phyloP scores from a whole-genome alignment of 2,797 vertebrate genomes.

The Lates japonicus region DNA sequence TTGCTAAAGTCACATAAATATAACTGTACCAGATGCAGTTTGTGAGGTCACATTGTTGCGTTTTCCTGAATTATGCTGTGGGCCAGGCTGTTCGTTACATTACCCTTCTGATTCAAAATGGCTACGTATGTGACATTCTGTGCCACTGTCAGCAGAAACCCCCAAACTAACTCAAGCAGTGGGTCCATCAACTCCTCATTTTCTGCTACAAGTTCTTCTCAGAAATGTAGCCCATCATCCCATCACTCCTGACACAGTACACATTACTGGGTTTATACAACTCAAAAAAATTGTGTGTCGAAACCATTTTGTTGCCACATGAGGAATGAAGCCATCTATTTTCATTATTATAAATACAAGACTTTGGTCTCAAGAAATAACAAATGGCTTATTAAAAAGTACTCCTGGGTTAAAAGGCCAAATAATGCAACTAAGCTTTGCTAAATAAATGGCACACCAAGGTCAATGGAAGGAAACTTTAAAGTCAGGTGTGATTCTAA shows the following conservation, averaged over 20 bases:
- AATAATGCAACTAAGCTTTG: constrained; percentile 44
- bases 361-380: constrained; percentile 40
- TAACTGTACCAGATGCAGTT: constrained; percentile 25
- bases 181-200: constrained; percentile 1
- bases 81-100: constrained; percentile 4
- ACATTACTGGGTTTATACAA: neutral
- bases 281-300: neutral
- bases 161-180: constrained; percentile 11
- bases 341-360: constrained; percentile 1
- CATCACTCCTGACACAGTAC: constrained; percentile 1
- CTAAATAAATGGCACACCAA: constrained; percentile 52
- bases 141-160: constrained; percentile 45
- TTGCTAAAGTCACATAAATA: neutral
- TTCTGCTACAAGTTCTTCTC: neutral
- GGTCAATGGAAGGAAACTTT: constrained; percentile 58
- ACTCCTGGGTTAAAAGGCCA: constrained; percentile 52
- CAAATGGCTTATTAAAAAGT: constrained; percentile 44
- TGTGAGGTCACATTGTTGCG: constrained; percentile 1
- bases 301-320: neutral
- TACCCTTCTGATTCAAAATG: constrained; percentile 37
- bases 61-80: neutral
- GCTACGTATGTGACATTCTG: constrained; percentile 29
- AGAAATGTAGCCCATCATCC: constrained; percentile 11
- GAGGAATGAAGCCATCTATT: neutral
- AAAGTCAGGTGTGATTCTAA: constrained; percentile 47